Base-by-base conservation (phyloP, 2,888 invertebrate species). In the Abrostola tripartita region DNA sequence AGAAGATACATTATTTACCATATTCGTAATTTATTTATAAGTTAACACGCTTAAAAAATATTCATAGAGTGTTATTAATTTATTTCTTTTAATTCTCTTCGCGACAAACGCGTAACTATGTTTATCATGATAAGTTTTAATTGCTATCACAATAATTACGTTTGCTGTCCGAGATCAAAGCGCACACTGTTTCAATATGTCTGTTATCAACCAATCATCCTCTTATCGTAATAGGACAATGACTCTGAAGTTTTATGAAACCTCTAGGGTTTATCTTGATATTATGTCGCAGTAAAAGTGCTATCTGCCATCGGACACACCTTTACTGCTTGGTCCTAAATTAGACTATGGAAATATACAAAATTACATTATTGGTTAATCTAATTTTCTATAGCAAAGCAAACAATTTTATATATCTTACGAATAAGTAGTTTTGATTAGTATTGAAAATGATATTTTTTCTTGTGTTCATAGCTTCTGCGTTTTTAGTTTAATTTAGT, bases 171-270 rank as follows among this genome's bases (percentile, higher is more conserved):
- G 68, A 74, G 71, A 82, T 84, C 74, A 83, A 85, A 78, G 81
- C 81, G 72, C 52, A 71, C 76, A 76, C 73, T 84, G 81, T 85
- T 71, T 78, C 75, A 78, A 69, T 74, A 57, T 61, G 75, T 61
- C 59, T 72, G 67, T 82, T 85, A 86, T 86, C 85, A 78, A 78
- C 76, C 74, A 80, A 87, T 86, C 84, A 81, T 81, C 76, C 78
- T 80, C 78, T 81, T 83, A 85, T 85, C 81, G 76, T 76, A 76
- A 80, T 80, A 86, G 86, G 86, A 82, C 86, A 86, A 85, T 81
- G 87, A 85, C 87, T 78, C 78, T 70, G 69, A 78, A 83, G 78
- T 81, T 83, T 81, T 81, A 75, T 83, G 68, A 83, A 85, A 79
- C 75, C 72, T 68, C 66, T 67, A 67, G 63, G 74, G 65, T 68